A percentile compares a stretch with the other conserved stretches of the same genome.
These are phyloP conservation scores for Daubentonia madagascariensis DNA, from an alignment of 2,113 vertebrate genomes.

Conservation along the genomic window DNA sequence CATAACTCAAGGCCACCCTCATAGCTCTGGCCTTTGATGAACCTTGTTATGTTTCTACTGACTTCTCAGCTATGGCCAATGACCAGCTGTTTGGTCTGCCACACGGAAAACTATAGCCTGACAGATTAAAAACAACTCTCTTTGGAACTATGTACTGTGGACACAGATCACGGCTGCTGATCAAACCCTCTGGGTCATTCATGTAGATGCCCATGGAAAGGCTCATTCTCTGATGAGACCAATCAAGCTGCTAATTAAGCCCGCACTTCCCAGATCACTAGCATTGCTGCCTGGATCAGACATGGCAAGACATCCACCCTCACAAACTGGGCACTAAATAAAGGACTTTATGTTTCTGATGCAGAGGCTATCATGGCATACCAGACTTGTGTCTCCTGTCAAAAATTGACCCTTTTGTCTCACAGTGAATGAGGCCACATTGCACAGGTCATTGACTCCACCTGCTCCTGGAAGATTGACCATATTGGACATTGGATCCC, in stretches of 20 bases:
- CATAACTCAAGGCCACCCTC: not conserved
- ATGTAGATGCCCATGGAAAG: not conserved
- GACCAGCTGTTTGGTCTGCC: not conserved
- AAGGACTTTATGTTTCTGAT: constrained; percentile 16
- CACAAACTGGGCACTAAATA: not conserved
- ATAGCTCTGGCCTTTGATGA: not conserved
- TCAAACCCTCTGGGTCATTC: not conserved
- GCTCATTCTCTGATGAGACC: not conserved
- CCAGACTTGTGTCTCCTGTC: not conserved
- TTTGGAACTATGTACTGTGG: not conserved
- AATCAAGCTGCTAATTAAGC: not conserved
- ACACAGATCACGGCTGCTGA: constrained; percentile 14
- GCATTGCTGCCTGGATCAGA: not conserved
- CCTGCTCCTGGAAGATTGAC: not conserved
- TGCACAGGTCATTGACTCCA: not conserved
- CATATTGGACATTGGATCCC: not conserved
- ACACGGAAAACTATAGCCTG: constrained; percentile 16
- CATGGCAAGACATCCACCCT: not conserved
- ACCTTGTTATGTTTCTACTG: not conserved
- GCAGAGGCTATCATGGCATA: not conserved
- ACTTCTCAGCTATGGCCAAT: constrained; percentile 12
- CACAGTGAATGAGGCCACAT: not conserved
- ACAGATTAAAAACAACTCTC: not conserved
- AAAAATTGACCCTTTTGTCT: not conserved
- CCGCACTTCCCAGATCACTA: not conserved